Base-by-base conservation (phyloP, 2,888 invertebrate species). In the Palloptera scutellata region DNA sequence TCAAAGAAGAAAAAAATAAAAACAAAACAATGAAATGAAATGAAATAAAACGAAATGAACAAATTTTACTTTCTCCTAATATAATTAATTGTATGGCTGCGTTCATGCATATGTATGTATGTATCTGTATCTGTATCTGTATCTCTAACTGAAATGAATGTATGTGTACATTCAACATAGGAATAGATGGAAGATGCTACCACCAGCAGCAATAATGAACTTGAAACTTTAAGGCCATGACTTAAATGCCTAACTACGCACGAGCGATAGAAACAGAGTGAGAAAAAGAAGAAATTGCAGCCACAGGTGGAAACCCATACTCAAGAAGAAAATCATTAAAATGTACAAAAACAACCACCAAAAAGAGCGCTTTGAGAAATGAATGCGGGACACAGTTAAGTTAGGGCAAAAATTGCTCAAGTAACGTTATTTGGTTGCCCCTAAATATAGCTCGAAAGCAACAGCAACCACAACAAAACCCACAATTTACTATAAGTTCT, bases 51-150 rank as follows among this genome's bases (percentile, higher is more conserved):
- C 13, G 45, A 45, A 45, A 79, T 76, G 76, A 79, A n/a, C n/a
- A 30, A 66, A 79, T 79, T 78, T 78, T 75, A 78, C 78, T 78
- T 78, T 78, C 78, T 78, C 78, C 77, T 78, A 79, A 78, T 78
- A 79, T 79, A 78, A 79, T 79, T 79, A 79, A 78, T 76, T 75
- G 74, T 76, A 76, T 74, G 75, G 40, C 30, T 9, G 45, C 43
- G 12, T 51, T 12, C 15, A 51, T 11, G 42, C 43, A 43, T 59
- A 51, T 19, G 48, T 30, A 15, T 6, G 15, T 15, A 58, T 17
- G 42, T 11, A 30, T 17, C 5, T 57, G 9, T 11, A 5, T 42
- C 20, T 51, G 9, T 61, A 52, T 12, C 5, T 48, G 41, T 15
- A 2, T 41, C 55, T 48, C 15, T 15, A 10, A 15, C 48, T 48